Evolutionary conservation across 2,797 vertebrate genomes (phyloP).

Genomic region (Monodelphis domestica): DNA sequence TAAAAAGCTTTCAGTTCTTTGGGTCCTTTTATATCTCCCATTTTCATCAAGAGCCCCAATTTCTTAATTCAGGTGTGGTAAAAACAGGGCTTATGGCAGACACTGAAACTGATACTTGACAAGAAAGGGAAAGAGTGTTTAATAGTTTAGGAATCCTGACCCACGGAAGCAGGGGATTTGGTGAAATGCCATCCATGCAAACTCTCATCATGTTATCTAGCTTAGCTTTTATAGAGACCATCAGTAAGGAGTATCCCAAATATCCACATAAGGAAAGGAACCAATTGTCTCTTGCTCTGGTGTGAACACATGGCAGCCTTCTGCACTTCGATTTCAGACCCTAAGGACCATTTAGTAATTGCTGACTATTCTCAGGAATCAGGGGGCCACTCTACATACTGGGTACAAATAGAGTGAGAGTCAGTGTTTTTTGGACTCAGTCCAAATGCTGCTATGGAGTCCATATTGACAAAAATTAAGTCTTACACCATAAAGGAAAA

Average conservation of each 20-base stretch:
- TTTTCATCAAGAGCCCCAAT: background rate
- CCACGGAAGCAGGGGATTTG: background rate
- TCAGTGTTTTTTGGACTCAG: background rate
- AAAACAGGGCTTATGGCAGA: background rate
- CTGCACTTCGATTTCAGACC: fast-evolving
- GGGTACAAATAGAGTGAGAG: background rate
- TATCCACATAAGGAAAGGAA: background rate
- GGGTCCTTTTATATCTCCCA: background rate
- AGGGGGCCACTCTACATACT: fast-evolving
- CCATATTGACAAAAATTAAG: fast-evolving
- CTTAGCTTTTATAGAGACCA: background rate
- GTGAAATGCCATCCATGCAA: background rate
- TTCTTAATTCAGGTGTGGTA: background rate
- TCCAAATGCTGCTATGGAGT: fast-evolving
- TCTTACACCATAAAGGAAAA: fast-evolving
- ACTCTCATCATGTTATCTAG: background rate
- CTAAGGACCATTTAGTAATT: background rate
- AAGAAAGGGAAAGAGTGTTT: background rate
- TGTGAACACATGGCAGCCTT: background rate
- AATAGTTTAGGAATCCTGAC: background rate
- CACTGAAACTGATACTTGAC: background rate
- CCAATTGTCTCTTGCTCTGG: background rate
- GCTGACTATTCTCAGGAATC: fast-evolving
- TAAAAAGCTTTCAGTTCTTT: background rate
- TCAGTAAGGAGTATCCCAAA: background rate